A percentile compares a stretch with the other conserved stretches of the same genome.
phyloP scores from a whole-genome alignment of 2,797 vertebrate species.

The Luscinia megarhynchos region DNA sequence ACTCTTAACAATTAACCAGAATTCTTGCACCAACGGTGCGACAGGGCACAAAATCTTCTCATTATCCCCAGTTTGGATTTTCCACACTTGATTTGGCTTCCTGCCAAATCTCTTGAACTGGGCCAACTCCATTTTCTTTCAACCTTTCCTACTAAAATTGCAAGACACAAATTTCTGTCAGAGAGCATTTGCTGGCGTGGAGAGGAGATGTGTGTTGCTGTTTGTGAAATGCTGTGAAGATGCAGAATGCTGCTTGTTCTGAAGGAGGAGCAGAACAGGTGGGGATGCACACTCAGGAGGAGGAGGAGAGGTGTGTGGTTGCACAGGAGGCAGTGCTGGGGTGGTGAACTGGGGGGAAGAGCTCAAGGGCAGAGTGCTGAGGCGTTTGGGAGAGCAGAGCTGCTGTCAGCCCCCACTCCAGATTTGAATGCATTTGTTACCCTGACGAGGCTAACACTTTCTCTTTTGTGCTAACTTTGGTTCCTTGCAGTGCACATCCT shows the following conservation, averaged over 20 bases:
- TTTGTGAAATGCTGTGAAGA: not conserved
- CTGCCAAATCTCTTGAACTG: not conserved
- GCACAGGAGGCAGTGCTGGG: not conserved
- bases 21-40: not conserved
- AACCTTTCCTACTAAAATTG: not conserved
- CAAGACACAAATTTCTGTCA: constrained; percentile 21
- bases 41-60: constrained; percentile 30
- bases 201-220: rapidly evolving
- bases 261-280: not conserved
- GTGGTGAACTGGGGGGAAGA: not conserved
- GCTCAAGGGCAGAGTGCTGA: not conserved
- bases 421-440: not conserved
- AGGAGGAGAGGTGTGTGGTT: not conserved
- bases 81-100: constrained; percentile 27
- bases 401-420: not conserved
- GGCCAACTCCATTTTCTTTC: constrained; percentile 38
- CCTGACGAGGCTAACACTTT: not conserved
- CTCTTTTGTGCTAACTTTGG: not conserved
- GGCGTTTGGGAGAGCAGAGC: not conserved
- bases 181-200: not conserved
- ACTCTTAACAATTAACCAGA: constrained; percentile 54
- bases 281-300: not conserved
- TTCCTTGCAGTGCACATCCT: not conserved
- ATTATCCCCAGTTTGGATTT: constrained; percentile 36
- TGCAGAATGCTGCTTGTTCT: not conserved